Evolutionary conservation across 64 coral and sea anemone genomes (phyloP), one percentile per base, ranked within the genome.

Genomic region (Stichodactyla helianthus): DNA sequence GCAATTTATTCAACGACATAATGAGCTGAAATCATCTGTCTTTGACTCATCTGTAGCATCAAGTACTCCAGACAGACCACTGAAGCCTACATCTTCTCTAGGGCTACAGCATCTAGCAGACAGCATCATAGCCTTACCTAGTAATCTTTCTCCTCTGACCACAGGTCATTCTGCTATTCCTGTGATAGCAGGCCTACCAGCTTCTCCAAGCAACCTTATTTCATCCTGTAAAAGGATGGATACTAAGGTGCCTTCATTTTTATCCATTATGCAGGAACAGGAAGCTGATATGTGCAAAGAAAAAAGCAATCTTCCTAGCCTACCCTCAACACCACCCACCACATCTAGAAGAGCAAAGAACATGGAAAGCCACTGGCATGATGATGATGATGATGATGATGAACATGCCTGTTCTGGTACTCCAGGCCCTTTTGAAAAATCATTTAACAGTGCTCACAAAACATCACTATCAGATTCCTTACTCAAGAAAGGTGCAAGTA

Each of bases 371-470:
- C 62, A 3, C 5, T 18, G 50, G 16, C 4, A 81, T 81, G 35
- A 79, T 52, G 78, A 14, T 19, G 50, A 31, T 10, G 7, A 14
- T 57, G 55, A 57, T 14, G 7, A 1, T 31, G 25, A 28, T 74
- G 23, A 74, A 31, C 22, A 74, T 28, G 4, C 4, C 3, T 25
- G n/a, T 74, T 74, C 12, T 25, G 5, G 11, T 9, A 88, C 77
- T n/a, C 54, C 87, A 15, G 87, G 89, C 5, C 93, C 93, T 44
- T 91, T 92, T 71, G 93, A 92, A 82, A 71, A 95, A 18, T 91
- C 93, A 18, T 55, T 95, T 63, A 86, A 84, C 26, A n/a, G 23
- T 44, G 90, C 89, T 17, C 83, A 92, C 44, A 52, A 77, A 52
- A 52, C 61, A 55, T 44, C 68, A 56, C 87, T 53, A 14, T 19